Evolutionary conservation across 1,140 invertebrate genomes (phyloP).

Genomic region (Eurosta solidaginis): DNA sequence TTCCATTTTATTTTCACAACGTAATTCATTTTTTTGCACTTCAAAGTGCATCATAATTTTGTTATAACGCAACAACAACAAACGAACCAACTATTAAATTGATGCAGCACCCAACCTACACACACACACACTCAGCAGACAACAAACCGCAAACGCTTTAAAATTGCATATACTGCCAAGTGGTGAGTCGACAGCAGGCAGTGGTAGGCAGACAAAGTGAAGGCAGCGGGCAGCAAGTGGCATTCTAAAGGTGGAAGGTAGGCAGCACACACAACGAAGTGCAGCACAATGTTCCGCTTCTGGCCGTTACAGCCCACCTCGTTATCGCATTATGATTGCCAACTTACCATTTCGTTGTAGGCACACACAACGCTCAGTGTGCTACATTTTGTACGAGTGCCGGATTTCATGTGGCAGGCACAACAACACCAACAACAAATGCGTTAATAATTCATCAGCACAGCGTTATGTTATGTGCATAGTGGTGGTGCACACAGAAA

Average conservation of each 20-base stretch:
- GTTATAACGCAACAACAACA: not conserved
- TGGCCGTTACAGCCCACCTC: slow-evolving; percentile 13
- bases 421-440: not conserved
- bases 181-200: too few species aligned
- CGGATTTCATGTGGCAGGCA: not conserved
- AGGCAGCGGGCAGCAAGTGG: not conserved
- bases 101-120: not conserved
- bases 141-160: not conserved
- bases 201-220: not conserved
- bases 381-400: slow-evolving; percentile 18
- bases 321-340: slow-evolving; percentile 25
- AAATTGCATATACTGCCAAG: not conserved
- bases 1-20: slow-evolving; percentile 22
- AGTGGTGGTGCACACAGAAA: too few species aligned
- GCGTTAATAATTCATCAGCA: not conserved
- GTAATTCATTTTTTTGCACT: slow-evolving; percentile 6
- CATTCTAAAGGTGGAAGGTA: not conserved
- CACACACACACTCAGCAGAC: too few species aligned
- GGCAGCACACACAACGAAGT: not conserved
- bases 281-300: not conserved
- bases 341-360: not conserved
- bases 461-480: not conserved
- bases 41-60: slow-evolving; percentile 25
- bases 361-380: not conserved
- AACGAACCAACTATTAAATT: not conserved